Conservation (phyloP, 2,797 vertebrate genomes). For the Buphagus erythrorhynchus region DNA sequence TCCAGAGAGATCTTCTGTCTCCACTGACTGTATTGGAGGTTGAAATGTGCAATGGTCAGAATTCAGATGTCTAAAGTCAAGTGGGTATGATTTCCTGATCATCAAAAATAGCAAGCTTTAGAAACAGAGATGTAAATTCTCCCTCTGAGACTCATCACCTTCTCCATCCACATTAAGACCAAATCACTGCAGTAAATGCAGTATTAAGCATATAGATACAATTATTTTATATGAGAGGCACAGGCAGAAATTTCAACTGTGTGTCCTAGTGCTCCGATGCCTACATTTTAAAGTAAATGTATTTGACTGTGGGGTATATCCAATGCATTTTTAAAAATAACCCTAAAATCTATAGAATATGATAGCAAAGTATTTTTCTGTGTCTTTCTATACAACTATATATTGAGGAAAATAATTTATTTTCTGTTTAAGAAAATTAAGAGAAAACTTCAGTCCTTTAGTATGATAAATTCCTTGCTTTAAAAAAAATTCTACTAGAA, state of each 20-base stretch:
- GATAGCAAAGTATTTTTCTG: not conserved
- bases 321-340: not conserved
- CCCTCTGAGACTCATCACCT: not conserved
- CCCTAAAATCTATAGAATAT: not conserved
- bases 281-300: not conserved
- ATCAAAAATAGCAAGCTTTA: not conserved
- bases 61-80: not conserved
- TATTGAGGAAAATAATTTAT: not conserved
- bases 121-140: not conserved
- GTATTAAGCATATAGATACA: not conserved
- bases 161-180: not conserved
- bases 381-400: not conserved
- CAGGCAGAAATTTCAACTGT: not conserved
- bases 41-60: not conserved
- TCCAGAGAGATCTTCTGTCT: not conserved
- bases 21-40: fast-evolving
- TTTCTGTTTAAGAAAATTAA: not conserved
- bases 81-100: not conserved
- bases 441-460: not conserved
- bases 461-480: not conserved
- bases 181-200: not conserved
- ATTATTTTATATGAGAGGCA: not conserved
- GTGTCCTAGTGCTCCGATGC: not conserved
- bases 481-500: not conserved
- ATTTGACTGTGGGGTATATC: not conserved